phyloP scores from a whole-genome alignment of 2,797 vertebrate species.

The Gallirallus australis region DNA sequence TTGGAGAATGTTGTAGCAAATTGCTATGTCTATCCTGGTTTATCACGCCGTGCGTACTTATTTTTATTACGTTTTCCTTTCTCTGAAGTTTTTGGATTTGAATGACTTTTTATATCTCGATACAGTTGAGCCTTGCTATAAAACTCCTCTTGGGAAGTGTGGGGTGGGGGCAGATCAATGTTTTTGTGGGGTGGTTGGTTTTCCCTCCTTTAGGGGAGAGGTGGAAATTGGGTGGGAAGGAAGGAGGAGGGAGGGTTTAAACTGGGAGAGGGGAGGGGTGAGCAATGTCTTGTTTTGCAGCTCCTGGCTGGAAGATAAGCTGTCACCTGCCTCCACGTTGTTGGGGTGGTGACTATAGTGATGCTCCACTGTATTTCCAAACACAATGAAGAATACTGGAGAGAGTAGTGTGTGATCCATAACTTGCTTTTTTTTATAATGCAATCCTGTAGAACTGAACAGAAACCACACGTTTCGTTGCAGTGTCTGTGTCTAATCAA shows the following conservation, averaged over 20 bases:
- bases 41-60: conserved; percentile 25
- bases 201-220: background rate
- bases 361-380: conserved; percentile 57
- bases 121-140: conserved; percentile 56
- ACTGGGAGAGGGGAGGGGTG: background rate
- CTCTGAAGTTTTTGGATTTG: conserved; percentile 29
- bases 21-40: conserved; percentile 52
- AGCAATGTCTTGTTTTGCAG: background rate
- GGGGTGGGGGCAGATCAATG: background rate
- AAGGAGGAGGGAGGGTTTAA: background rate
- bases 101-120: conserved; percentile 43
- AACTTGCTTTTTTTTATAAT: background rate
- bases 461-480: background rate
- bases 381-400: background rate
- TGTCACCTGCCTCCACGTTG: background rate
- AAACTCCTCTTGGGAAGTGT: conserved; percentile 20
- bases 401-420: conserved; percentile 3
- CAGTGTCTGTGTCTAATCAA: conserved; percentile 8
- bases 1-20: conserved; percentile 51
- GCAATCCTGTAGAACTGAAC: conserved; percentile 28
- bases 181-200: background rate
- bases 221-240: background rate
- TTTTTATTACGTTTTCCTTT: conserved; percentile 34
- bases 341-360: conserved; percentile 21
- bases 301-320: background rate